phyloP scores from a whole-genome alignment of 2,888 invertebrate species.

The Drosophila rellima region DNA sequence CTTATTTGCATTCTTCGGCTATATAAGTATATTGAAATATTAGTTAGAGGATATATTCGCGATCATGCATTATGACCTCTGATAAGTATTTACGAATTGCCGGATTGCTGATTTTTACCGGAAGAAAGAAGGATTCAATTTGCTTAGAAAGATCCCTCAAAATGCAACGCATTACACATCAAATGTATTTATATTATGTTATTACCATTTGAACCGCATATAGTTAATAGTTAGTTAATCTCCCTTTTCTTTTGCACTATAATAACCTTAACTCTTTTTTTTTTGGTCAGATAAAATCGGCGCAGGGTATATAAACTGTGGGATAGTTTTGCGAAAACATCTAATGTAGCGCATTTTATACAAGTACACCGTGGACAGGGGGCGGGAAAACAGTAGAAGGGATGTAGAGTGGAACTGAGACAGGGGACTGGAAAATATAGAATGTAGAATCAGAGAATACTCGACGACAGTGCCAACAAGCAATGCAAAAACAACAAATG shows the following conservation, averaged over 20 bases:
- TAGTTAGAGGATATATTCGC: background rate
- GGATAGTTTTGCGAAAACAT: background rate
- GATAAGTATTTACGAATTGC: background rate
- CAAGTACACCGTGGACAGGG: background rate
- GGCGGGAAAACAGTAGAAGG: background rate
- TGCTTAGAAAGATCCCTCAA: background rate
- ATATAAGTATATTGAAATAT: background rate
- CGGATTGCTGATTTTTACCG: background rate
- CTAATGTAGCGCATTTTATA: background rate
- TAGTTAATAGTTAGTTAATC: no score
- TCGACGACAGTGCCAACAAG: slow-evolving; percentile 20
- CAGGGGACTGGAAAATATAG: background rate
- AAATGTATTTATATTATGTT: no score
- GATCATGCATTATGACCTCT: background rate
- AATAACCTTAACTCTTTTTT: background rate
- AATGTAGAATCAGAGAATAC: background rate
- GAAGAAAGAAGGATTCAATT: background rate
- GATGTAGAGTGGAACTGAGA: slow-evolving; percentile 4
- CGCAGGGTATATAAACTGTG: background rate
- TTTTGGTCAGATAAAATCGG: background rate
- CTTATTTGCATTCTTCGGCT: no score
- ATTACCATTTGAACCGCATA: no score
- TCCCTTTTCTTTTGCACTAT: no score
- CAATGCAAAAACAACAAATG: slow-evolving; percentile 50
- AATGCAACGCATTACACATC: no score